Base-by-base conservation (phyloP, 2,888 invertebrate genomes). In the Actias luna region DNA sequence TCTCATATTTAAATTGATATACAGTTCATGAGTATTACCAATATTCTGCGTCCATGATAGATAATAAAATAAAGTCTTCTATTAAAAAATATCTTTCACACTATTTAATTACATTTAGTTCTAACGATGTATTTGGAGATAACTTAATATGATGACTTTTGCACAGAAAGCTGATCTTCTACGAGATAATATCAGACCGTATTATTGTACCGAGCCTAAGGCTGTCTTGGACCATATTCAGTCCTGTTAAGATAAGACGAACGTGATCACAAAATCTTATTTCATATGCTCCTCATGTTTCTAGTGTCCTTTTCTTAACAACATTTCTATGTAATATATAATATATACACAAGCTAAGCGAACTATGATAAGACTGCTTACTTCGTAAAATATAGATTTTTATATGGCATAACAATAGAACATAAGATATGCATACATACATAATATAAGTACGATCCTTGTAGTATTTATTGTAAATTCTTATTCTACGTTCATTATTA, bases 141-240 rank as follows among this genome's bases (percentile, higher is more conserved):
- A 22, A 25, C 25, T 25, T 50, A 12, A 4, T 22, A 50, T 50
- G 46, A 50, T 25, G 25, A 22, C 12, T 22, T 12, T 50, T 12
- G 12, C 25, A 25, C 5, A 50, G 46, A 50, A 50, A 50, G 46
- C 46, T 25, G 46, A 50, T 50, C 7, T 22, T 22, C 25, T 50
- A 12, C 22, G 7, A 12, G 42, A 60, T 60, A 50, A 46, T 12
- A 46, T 60, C 50, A 50, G 42, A 22, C 29, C 33, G 33, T 46
- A 50, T 31, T 60, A 18, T 14, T 50, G 33, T 22, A 50, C 29
- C 18, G 25, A 31, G 31, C 60, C 46, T 31, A 2, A 31, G 46
- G 60, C 60, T 50, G 42, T 39, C 59, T 59, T 39, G 14, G n/a
- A 59, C 39, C n/a, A 39, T 59, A 59, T 59, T 59, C 27, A 60